A percentile compares a stretch with the other conserved stretches of the same genome.
Conservation (phyloP, 2,888 invertebrate genomes). For the Ctena decussata region DNA sequence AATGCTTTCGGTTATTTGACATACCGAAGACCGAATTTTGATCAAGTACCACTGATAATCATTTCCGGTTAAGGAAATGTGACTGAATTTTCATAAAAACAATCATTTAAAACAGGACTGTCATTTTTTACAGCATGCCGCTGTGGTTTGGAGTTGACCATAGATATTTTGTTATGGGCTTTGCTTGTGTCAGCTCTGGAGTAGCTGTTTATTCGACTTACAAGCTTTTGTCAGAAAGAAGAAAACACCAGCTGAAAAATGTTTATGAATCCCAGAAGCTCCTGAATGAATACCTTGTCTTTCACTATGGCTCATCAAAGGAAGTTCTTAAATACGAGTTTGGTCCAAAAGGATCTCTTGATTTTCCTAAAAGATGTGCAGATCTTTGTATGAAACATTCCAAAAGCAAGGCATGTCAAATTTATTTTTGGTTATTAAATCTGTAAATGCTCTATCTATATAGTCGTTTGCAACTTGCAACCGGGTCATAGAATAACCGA, state of each 20-base stretch:
- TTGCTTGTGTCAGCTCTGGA: slow-evolving; percentile 72
- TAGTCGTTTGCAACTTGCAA: too few species aligned
- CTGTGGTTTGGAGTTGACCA: slow-evolving; percentile 76
- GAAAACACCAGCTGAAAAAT: slow-evolving; percentile 54
- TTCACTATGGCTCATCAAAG: slow-evolving; percentile 82
- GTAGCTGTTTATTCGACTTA: slow-evolving; percentile 77
- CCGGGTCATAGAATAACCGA: too few species aligned
- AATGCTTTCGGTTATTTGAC: too few species aligned
- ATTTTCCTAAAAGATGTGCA: slow-evolving; percentile 84
- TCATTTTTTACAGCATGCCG: slow-evolving; percentile 68
- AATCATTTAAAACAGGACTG: too few species aligned
- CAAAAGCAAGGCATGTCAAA: not conserved
- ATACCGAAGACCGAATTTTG: too few species aligned
- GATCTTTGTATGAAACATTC: slow-evolving; percentile 83
- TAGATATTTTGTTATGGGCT: slow-evolving; percentile 68
- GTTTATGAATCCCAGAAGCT: slow-evolving; percentile 83
- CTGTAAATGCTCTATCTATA: too few species aligned
- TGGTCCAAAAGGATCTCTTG: slow-evolving; percentile 81
- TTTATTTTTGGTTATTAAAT: too few species aligned
- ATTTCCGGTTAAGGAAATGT: too few species aligned
- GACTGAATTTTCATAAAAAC: too few species aligned
- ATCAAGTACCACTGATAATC: too few species aligned
- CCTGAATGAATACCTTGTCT: slow-evolving; percentile 83
- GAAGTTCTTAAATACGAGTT: slow-evolving; percentile 79
- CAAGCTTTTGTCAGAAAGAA: slow-evolving; percentile 63